Conservation (phyloP, 2,888 invertebrate species). For the Nasonia oneida region DNA sequence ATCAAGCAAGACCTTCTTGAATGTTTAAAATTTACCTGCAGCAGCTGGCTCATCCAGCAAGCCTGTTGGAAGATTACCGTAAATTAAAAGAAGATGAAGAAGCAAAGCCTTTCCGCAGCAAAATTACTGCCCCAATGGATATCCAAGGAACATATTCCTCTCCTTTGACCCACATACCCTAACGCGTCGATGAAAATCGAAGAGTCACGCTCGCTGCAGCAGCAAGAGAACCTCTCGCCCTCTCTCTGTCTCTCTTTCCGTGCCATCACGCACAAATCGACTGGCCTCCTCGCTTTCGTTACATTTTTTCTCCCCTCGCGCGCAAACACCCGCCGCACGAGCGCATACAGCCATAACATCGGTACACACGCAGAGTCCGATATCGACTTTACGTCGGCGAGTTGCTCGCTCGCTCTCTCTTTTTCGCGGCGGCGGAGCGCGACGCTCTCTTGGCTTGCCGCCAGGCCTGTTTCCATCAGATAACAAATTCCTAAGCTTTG, state of each 20-base stretch:
- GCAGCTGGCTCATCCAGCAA: too few species aligned
- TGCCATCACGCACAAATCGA: neutral
- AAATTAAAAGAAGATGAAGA: neutral
- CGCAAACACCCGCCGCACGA: conserved; percentile 16
- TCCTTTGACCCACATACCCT: neutral
- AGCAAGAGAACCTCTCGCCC: neutral
- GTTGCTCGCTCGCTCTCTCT: conserved; percentile 3
- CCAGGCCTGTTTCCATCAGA: conserved; percentile 59
- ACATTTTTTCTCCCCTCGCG: neutral
- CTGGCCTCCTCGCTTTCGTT: neutral
- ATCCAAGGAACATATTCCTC: neutral
- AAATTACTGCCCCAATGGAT: neutral
- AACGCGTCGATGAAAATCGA: neutral
- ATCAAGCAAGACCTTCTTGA: too few species aligned
- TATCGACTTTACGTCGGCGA: conserved; percentile 58
- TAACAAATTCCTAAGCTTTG: conserved; percentile 61
- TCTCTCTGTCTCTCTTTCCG: neutral
- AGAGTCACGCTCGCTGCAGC: neutral
- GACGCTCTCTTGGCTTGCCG: conserved; percentile 50
- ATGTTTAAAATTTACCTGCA: too few species aligned
- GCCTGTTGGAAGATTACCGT: neutral
- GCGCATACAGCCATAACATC: conserved; percentile 1
- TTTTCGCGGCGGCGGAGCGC: neutral
- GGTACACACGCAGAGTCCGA: conserved; percentile 18
- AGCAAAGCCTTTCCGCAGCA: neutral